Conservation (phyloP, 2,113 vertebrate species). For the Alosa alosa region DNA sequence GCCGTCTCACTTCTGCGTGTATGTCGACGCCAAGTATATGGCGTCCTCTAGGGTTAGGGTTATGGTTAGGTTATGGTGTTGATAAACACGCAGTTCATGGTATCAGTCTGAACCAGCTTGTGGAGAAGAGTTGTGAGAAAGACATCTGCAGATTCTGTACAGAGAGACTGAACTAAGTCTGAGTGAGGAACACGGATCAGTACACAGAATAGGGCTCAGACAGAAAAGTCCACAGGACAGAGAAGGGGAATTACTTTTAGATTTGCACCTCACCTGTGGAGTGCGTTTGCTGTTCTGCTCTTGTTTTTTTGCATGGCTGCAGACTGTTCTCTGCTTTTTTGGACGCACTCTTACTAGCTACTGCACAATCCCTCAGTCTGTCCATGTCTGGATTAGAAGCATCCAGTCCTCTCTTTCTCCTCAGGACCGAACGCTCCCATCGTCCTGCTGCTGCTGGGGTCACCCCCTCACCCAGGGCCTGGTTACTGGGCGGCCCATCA, state of each 20-base stretch:
- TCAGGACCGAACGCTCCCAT: neutral
- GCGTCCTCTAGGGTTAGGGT: no score
- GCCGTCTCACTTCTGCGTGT: no score
- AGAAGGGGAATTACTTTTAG: neutral
- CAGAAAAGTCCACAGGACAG: no score
- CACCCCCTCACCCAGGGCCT: neutral
- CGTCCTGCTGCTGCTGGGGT: neutral
- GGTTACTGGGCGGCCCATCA: neutral
- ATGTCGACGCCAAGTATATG: no score
- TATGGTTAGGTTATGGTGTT: no score
- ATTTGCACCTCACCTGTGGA: neutral
- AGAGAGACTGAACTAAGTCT: no score
- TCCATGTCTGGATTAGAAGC: neutral
- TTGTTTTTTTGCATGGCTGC: neutral
- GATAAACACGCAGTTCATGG: no score
- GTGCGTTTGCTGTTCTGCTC: neutral
- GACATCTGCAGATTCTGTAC: no score
- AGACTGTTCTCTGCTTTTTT: neutral
- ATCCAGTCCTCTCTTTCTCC: neutral
- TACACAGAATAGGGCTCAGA: no score
- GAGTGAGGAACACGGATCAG: no score
- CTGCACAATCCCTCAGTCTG: neutral
- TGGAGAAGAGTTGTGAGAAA: no score
- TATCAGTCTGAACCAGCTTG: no score
- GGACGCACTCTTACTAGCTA: neutral